Evolutionary conservation across 2,888 invertebrate species (phyloP), one percentile per base, ranked within the genome.

Genomic region (Drosophila paracracens): DNA sequence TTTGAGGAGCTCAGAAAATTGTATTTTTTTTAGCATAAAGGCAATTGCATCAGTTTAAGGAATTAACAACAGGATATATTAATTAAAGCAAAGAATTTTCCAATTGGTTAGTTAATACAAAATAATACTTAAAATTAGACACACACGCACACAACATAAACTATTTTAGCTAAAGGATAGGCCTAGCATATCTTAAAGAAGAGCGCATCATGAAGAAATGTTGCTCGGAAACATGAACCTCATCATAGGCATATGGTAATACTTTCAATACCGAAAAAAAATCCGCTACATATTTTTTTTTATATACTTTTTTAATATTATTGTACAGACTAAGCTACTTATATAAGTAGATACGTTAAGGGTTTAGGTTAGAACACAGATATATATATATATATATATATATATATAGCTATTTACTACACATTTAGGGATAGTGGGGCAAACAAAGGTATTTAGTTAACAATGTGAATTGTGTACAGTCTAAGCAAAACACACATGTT

Each of bases 331-430:
- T 65, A 74, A 68, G 62, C 76, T 69, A 70, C 66, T 74, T 75
- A 78, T 38, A 43, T 51, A 59, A 79, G 70, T 69, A 76, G 71
- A 62, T 62, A 65, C 54, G 33, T n/a, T 66, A 66, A 40, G 65
- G 61, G 57, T 66, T 62, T 54, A 66, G 48, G 53, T 56, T 36
- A 46, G 40, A 61, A 51, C 33, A 63, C 52, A 46, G 8, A 46
- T 46, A 25, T 46, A 21, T 46, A 21, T n/a, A n/a, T 40, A 75
- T 72, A 81, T 2, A 18, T 18, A 74, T 73, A 82, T 4, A n/a
- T 40, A 74, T 73, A 85, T 74, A 67, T 62, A 61, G 72, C 87
- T 87, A 89, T 54, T 65, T 38, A 81, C 80, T 89, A 87, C 76
- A 89, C 85, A 89, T 76, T 77, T 76, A 82, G 67, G 58, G 68